phyloP scores from a whole-genome alignment of 2,797 vertebrate species.

The Eidolon dupreanum region DNA sequence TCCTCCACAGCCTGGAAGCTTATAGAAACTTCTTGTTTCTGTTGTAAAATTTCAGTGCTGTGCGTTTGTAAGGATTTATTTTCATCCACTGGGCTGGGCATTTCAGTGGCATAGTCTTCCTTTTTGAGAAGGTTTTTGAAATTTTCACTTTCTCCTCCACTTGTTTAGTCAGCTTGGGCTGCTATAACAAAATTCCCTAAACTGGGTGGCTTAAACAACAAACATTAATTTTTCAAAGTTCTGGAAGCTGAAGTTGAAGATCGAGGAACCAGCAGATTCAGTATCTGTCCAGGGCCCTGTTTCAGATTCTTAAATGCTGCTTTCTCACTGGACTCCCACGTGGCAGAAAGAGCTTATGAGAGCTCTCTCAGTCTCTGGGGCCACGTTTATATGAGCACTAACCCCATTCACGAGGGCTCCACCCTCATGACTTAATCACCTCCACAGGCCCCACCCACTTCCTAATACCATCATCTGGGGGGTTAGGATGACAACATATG shows the following conservation, averaged over 20 bases:
- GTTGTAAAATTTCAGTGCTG: not conserved
- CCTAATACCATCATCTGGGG: not conserved
- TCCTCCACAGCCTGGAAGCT: not conserved
- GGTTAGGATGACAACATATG: not conserved
- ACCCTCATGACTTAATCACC: not conserved
- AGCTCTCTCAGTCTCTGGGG: not conserved
- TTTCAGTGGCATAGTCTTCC: not conserved
- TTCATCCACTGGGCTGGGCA: not conserved
- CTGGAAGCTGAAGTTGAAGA: not conserved
- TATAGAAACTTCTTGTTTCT: not conserved
- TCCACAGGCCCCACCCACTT: not conserved
- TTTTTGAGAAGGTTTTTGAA: not conserved
- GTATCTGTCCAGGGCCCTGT: not conserved
- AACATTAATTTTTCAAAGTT: not conserved
- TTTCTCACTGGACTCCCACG: not conserved
- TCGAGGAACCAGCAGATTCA: not conserved
- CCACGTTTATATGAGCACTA: not conserved
- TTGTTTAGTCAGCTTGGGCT: not conserved
- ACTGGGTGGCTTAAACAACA: not conserved
- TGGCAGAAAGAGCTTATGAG: not conserved
- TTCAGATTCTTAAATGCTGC: not conserved
- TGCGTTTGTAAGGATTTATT: not conserved
- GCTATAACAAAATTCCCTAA: not conserved
- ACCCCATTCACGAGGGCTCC: not conserved
- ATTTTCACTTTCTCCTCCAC: not conserved